Percentiles rank a stretch among this genome's conserved stretches.
Conservation (phyloP, 2,888 invertebrate species). For the Eupithecia insigniata region DNA sequence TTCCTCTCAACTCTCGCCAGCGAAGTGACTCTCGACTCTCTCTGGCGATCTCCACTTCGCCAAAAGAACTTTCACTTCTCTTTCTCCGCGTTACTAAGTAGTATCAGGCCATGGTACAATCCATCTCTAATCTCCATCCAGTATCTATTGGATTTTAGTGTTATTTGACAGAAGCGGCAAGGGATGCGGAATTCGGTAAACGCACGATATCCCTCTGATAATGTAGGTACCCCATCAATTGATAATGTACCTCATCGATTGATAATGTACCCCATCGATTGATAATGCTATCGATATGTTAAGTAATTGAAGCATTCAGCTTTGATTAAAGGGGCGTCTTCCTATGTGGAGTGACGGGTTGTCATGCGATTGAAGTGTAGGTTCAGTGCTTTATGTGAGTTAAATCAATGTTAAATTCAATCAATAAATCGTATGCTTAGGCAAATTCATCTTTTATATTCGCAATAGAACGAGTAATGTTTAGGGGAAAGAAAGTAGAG, state of each 20-base stretch:
- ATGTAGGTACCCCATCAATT: conserved; percentile 6
- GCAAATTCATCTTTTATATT: background rate
- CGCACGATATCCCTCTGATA: conserved; percentile 55
- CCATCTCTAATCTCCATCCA: background rate
- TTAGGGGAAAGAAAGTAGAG: no score
- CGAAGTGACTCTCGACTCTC: no score
- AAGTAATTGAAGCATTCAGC: conserved; percentile 53
- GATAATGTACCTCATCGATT: conserved; percentile 42
- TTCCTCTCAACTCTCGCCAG: background rate
- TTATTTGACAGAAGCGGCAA: conserved; percentile 50
- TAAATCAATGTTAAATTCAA: background rate
- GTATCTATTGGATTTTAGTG: conserved; percentile 43
- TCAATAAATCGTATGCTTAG: background rate
- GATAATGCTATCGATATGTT: conserved; percentile 51
- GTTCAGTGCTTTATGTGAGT: background rate
- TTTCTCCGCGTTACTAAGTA: background rate
- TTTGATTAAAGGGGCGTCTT: conserved; percentile 23
- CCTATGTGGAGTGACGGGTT: conserved; percentile 8
- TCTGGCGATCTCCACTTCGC: background rate
- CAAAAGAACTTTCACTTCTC: background rate
- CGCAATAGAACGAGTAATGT: no score
- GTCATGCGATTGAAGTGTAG: conserved; percentile 21
- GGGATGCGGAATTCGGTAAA: conserved; percentile 60
- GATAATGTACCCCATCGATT: conserved; percentile 47
- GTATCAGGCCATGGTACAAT: background rate